Percentiles rank a stretch among this genome's conserved stretches.
Conservation (phyloP, 1,140 invertebrate species). For the Macrocentrus cingulum region DNA sequence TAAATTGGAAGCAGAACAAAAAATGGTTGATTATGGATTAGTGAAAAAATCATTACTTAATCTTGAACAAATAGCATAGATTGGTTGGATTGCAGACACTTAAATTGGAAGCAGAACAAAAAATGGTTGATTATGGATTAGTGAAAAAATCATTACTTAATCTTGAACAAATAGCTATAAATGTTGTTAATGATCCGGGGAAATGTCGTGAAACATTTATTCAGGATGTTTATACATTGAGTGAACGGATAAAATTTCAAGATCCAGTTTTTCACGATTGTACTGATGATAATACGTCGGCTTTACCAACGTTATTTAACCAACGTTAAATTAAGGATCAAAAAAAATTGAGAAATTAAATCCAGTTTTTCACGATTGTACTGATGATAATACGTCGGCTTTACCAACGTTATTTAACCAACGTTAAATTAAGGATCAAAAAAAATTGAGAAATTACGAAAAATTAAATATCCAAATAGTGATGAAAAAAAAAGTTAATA, state of each 20-base stretch:
- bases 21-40: no score
- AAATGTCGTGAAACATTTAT: slow-evolving; percentile 65
- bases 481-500: no score
- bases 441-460: slow-evolving; percentile 29
- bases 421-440: background rate
- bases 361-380: slow-evolving; percentile 30
- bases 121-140: slow-evolving; percentile 78
- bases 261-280: slow-evolving; percentile 68
- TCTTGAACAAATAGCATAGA: no score
- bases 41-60: no score
- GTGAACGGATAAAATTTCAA: slow-evolving; percentile 75
- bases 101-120: slow-evolving; percentile 68
- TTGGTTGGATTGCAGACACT: no score
- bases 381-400: slow-evolving; percentile 23
- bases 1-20: no score
- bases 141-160: slow-evolving; percentile 79
- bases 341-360: slow-evolving; percentile 44
- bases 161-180: slow-evolving; percentile 75
- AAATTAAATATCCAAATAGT: slow-evolving; percentile 45
- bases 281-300: slow-evolving; percentile 50
- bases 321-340: slow-evolving; percentile 45
- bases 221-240: slow-evolving; percentile 66
- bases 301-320: slow-evolving; percentile 49
- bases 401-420: slow-evolving; percentile 11
- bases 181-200: slow-evolving; percentile 64